These are phyloP conservation scores for Frankliniella fusca DNA, from an alignment of 2,888 invertebrate species.

Conservation along the genomic window DNA sequence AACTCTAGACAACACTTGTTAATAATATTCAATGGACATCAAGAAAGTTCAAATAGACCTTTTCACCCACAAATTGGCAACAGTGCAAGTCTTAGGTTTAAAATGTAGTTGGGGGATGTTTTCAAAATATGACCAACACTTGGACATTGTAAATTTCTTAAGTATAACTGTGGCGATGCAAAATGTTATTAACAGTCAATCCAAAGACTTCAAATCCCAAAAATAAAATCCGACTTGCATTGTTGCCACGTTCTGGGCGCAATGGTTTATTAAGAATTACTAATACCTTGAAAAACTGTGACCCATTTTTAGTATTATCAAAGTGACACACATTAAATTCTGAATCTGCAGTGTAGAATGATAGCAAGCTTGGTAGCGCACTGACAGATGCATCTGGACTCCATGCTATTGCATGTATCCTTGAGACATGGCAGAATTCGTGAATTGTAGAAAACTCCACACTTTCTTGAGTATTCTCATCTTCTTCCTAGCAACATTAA, in stretches of 20 bases:
- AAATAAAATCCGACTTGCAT: no score
- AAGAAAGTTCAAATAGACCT: constrained; percentile 29
- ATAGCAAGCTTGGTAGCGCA: constrained; percentile 55
- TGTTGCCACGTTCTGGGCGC: no score
- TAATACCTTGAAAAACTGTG: background rate
- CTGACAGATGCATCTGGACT: constrained; percentile 60
- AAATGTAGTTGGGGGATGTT: no score
- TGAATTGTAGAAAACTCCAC: constrained; percentile 54
- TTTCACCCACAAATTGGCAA: no score
- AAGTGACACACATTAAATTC: constrained; percentile 49
- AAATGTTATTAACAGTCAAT: no score
- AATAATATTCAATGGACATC: background rate
- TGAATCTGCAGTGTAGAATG: constrained; percentile 54
- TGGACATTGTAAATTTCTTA: no score
- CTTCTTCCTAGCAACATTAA: constrained; percentile 48
- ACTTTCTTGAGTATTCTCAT: constrained; percentile 51
- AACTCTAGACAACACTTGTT: constrained; percentile 47
- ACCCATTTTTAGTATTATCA: background rate
- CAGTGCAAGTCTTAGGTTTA: no score
- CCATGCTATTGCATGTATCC: constrained; percentile 56
- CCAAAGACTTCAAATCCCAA: no score
- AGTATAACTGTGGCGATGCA: no score
- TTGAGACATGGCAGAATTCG: constrained; percentile 55
- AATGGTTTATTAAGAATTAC: no score
- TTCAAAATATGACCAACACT: no score